Percentiles rank a stretch among this genome's conserved stretches.
phyloP scores from a whole-genome alignment of 1,140 invertebrate species.

The Periplaneta americana region DNA sequence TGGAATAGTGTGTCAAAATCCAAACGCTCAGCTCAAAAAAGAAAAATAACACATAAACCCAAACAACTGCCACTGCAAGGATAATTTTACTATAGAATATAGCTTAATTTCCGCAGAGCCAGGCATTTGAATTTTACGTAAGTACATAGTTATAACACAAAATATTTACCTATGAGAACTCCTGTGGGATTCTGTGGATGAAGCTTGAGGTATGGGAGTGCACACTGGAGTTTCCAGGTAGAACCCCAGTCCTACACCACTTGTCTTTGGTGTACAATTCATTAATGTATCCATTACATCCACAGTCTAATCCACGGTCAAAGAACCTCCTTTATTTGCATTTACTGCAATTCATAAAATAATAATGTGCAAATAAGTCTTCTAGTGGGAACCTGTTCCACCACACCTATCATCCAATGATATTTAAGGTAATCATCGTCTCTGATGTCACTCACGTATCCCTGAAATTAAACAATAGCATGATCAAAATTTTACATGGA shows the following conservation, averaged over 20 bases:
- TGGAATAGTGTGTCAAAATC: too few relatives aligned
- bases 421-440: too few relatives aligned
- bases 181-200: background rate
- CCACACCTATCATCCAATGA: background rate
- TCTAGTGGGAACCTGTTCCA: background rate
- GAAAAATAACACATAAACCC: background rate
- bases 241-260: background rate
- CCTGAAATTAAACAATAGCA: too few relatives aligned
- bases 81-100: too few relatives aligned
- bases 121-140: background rate
- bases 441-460: background rate
- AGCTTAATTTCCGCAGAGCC: too few relatives aligned
- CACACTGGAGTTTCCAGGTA: slow-evolving; percentile 13
- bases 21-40: too few relatives aligned
- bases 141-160: background rate
- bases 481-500: too few relatives aligned
- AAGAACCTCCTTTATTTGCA: background rate
- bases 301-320: too few relatives aligned
- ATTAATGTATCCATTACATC: too few relatives aligned
- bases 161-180: background rate
- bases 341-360: too few relatives aligned
- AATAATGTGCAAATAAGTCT: background rate
- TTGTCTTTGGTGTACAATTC: background rate
- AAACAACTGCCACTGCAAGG: too few relatives aligned
- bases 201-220: background rate